Evolutionary conservation across 2,113 vertebrate species (phyloP).

Genomic region (Epinephelus fuscoguttatus): DNA sequence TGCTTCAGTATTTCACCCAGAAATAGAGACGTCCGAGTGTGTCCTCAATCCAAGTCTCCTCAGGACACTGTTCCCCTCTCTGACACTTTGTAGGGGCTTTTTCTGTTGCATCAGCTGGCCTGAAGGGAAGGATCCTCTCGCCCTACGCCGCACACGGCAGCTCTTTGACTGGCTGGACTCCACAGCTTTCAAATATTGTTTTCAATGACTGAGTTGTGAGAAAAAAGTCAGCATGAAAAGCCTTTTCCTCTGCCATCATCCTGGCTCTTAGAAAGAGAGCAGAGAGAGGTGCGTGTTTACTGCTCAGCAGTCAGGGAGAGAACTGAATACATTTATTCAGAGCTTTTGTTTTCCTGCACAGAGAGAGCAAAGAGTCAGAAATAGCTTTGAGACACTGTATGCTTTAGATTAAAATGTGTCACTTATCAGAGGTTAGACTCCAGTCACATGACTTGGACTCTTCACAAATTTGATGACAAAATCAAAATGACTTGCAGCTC

Average conservation of each 20-base stretch:
- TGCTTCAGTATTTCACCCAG: conserved; percentile 12
- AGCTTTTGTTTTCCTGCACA: conserved; percentile 14
- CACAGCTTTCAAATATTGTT: conserved; percentile 51
- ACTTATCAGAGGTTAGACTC: no score
- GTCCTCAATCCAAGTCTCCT: conserved; percentile 46
- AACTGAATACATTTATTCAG: conserved; percentile 27
- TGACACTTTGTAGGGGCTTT: conserved; percentile 34
- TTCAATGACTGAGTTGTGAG: conserved; percentile 37
- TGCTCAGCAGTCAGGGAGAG: conserved; percentile 10
- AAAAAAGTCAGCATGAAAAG: conserved; percentile 51
- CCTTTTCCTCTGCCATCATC: conserved; percentile 33
- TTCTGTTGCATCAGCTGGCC: conserved; percentile 28
- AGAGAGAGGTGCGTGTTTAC: conserved; percentile 43
- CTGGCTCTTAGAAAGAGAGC: conserved; percentile 34
- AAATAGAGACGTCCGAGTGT: conserved; percentile 25
- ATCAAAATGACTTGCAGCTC: no score
- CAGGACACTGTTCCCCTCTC: conserved; percentile 29
- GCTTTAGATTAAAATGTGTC: conserved; percentile 33
- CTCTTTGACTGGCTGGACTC: conserved; percentile 54
- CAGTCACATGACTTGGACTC: no score
- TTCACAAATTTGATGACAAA: no score
- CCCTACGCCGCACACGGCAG: background rate
- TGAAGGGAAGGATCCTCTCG: conserved; percentile 24
- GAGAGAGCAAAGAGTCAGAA: conserved; percentile 8
- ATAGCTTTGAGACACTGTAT: conserved; percentile 14